Base-by-base conservation (phyloP, 2,888 invertebrate genomes). In the Pyrrhia umbra region DNA sequence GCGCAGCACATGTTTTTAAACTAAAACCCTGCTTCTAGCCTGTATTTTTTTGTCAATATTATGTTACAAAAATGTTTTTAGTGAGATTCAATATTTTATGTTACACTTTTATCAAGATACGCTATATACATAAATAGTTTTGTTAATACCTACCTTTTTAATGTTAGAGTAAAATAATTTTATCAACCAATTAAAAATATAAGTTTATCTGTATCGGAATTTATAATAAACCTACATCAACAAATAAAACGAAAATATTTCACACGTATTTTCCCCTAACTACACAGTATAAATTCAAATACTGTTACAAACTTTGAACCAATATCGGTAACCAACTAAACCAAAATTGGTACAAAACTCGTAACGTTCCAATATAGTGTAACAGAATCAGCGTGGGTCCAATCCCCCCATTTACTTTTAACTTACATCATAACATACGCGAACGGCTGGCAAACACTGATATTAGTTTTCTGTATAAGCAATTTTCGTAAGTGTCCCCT, bases 391-490 rank as follows among this genome's bases (percentile, higher is more conserved):
- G 52, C 52, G 42, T 49, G 59, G 61, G 64, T 67, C 61, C 69
- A 64, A 72, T 72, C 54, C 54, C 30, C 59, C 55, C 57, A 60
- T 57, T 72, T 68, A 60, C 63, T 70, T 70, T 63, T 75, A 68
- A 76, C 76, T 83, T 83, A 76, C 56, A 71, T 84, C 85, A 82
- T 76, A 78, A 73, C 76, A 75, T 85, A 85, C 81, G 84, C 85
- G 89, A 85, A 85, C 88, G 91, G 88, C 92, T 92, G 91, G 91
- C 91, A 93, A 93, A 92, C 92, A 94, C 90, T 90, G 93, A 93
- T 94, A 94, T 94, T 94, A 94, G 93, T 94, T 95, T 93, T 93
- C 94, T 92, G 88, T 92, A 91, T 90, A 92, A 94, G 94, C 94
- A 94, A 93, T 94, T 94, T 93, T 91, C 88, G 90, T 92, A 93